Base-by-base conservation (phyloP, 2,888 invertebrate species). In the Leptinotarsa tumamoca region DNA sequence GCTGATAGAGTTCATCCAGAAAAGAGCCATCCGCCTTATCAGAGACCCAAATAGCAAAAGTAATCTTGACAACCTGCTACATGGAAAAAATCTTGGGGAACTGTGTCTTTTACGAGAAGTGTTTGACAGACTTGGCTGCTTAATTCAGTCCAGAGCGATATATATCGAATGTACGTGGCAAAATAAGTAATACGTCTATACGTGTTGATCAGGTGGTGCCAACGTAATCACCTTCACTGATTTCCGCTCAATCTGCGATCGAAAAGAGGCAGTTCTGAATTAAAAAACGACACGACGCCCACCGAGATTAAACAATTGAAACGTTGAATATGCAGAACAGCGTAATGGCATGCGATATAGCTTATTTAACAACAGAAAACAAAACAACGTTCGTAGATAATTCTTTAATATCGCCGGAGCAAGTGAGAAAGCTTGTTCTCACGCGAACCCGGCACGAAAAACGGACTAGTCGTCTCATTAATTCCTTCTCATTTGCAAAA, bases 361-460 rank as follows among this genome's bases (percentile, higher is more conserved):
- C 72, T 71, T 75, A 71, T 52, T 63, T 33, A 33, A 63, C 75
- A 67, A 68, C 72, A 75, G 63, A 75, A 68, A 72, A 68, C 52
- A 68, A 68, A 72, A 72, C 54, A 75, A 72, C 63, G 61, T 51
- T 76, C 72, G 72, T 72, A 56, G 58, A 74, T 74, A 74, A 76
- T 76, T 76, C 74, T 67, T 78, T 72, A 71, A 76, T 74, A 74
- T 71, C 70, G 69, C 70, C 66, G 71, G 56, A 68, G 73, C 75
- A 75, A 77, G 74, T 77, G 78, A 73, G 75, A 78, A 78, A 72
- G 75, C 74, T 74, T 76, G 78, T 78, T 74, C 66, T 71, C 78
- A 78, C 78, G 78, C 78, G 70, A 74, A 70, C 66, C 4, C 54
- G 66, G 72, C 78, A 74, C 74, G 76, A 71, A 76, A 74, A 84